Evolutionary conservation across 1,140 invertebrate genomes (phyloP).

Genomic region (Drosophila santomea): DNA sequence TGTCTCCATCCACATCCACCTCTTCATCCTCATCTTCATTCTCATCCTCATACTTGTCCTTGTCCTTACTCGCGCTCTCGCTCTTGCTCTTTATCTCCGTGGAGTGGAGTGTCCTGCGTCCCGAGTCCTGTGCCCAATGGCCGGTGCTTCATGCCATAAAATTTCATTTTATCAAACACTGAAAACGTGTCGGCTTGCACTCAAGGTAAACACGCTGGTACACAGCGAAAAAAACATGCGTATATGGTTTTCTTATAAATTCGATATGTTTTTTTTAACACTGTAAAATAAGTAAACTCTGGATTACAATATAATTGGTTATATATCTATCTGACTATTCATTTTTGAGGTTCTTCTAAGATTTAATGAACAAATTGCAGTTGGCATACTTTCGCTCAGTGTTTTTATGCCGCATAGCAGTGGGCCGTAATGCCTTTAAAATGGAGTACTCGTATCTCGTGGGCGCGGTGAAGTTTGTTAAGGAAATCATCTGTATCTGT

Average conservation of each 20-base stretch:
- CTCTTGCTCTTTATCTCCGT: constrained; percentile 21
- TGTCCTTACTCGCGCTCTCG: neutral
- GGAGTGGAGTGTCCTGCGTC: constrained; percentile 7
- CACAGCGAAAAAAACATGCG: neutral
- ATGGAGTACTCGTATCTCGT: constrained; percentile 32
- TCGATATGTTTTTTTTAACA: neutral
- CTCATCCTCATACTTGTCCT: neutral
- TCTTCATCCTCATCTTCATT: neutral
- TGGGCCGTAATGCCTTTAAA: constrained; percentile 37
- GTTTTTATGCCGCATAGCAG: neutral
- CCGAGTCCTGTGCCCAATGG: constrained; percentile 6
- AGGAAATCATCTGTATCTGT: constrained; percentile 37
- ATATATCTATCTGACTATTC: no score
- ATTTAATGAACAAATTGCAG: no score
- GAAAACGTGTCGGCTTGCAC: constrained; percentile 72
- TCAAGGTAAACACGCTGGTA: constrained; percentile 15
- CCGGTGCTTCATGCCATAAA: constrained; percentile 62
- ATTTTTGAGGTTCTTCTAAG: no score
- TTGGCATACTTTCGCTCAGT: neutral
- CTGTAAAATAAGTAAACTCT: no score
- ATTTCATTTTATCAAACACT: constrained; percentile 82
- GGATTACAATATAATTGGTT: no score
- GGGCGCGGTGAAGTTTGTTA: constrained; percentile 39
- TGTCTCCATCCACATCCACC: neutral
- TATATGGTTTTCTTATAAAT: neutral